These are phyloP conservation scores for Leucozona laternaria DNA, from an alignment of 2,888 invertebrate species.

Conservation along the genomic window DNA sequence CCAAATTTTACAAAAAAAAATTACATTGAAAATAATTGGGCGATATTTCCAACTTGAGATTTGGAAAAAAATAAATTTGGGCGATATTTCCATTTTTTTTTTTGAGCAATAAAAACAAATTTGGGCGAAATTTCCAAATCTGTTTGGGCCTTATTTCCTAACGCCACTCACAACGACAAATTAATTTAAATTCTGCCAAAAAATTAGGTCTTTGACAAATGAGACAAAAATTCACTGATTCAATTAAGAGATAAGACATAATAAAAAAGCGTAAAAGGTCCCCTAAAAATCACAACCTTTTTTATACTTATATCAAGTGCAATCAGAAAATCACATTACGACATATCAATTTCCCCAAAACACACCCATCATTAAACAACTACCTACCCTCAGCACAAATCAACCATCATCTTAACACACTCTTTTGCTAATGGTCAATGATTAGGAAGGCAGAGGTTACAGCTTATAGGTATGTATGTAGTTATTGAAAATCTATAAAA, in stretches of 20 bases:
- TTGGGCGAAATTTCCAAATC: too few relatives aligned
- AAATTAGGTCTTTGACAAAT: not conserved
- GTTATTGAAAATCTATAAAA: constrained; percentile 32
- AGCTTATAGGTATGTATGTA: not conserved
- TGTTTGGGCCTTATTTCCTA: too few relatives aligned
- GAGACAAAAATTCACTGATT: not conserved
- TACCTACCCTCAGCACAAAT: not conserved
- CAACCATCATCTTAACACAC: constrained; percentile 39
- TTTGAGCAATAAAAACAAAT: too few relatives aligned
- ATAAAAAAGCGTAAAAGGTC: not conserved
- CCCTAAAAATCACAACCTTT: not conserved
- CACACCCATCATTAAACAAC: constrained; percentile 20
- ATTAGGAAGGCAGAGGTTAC: constrained; percentile 23
- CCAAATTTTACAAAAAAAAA: too few relatives aligned
- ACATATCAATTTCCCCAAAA: constrained; percentile 15
- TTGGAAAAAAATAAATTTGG: too few relatives aligned
- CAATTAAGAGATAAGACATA: not conserved
- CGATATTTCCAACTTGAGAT: too few relatives aligned
- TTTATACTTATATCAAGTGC: constrained; percentile 26
- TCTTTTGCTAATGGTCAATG: constrained; percentile 58
- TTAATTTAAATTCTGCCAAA: not conserved
- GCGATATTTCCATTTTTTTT: too few relatives aligned
- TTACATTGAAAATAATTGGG: too few relatives aligned
- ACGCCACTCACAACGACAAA: too few relatives aligned
- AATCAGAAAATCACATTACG: constrained; percentile 43